Conservation (phyloP, 2,797 vertebrate species). For the Agapornis canus region DNA sequence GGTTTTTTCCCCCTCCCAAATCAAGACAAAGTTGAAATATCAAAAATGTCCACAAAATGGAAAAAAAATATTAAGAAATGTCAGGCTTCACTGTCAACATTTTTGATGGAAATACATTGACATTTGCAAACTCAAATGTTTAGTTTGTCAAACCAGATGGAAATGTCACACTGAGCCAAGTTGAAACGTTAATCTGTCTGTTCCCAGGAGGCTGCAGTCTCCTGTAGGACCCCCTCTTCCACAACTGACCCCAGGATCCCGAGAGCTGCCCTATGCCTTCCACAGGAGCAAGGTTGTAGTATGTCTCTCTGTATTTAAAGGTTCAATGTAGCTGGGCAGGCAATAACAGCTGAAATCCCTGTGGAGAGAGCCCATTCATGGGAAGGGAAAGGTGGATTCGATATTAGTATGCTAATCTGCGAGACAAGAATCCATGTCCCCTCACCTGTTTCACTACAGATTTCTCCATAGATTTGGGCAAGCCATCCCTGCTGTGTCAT, state of each 20-base stretch:
- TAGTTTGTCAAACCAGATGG: slow-evolving; percentile 67
- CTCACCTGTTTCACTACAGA: not conserved
- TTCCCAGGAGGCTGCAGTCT: not conserved
- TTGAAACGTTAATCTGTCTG: slow-evolving; percentile 40
- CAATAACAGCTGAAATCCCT: not conserved
- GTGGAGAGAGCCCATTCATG: not conserved
- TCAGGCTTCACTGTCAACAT: slow-evolving; percentile 5
- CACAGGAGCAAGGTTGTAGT: accelerated
- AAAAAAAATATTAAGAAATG: slow-evolving; percentile 53
- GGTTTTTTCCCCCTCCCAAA: slow-evolving; percentile 18
- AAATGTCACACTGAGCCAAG: slow-evolving; percentile 42
- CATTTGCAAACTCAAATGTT: slow-evolving; percentile 66
- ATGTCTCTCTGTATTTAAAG: not conserved
- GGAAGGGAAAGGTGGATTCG: not conserved
- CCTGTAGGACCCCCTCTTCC: not conserved
- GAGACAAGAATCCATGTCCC: not conserved
- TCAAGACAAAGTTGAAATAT: slow-evolving; percentile 52
- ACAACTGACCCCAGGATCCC: not conserved
- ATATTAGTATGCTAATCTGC: not conserved
- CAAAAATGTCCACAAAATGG: not conserved
- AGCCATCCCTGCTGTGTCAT: not conserved
- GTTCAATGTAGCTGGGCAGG: not conserved
- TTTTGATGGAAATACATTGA: slow-evolving; percentile 67
- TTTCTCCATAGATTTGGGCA: not conserved
- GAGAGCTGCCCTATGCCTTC: not conserved